A percentile compares a stretch with the other conserved stretches of the same genome.
These are phyloP conservation scores for Pelobates cultripes DNA, from an alignment of 2,797 vertebrate species.

Conservation along the genomic window DNA sequence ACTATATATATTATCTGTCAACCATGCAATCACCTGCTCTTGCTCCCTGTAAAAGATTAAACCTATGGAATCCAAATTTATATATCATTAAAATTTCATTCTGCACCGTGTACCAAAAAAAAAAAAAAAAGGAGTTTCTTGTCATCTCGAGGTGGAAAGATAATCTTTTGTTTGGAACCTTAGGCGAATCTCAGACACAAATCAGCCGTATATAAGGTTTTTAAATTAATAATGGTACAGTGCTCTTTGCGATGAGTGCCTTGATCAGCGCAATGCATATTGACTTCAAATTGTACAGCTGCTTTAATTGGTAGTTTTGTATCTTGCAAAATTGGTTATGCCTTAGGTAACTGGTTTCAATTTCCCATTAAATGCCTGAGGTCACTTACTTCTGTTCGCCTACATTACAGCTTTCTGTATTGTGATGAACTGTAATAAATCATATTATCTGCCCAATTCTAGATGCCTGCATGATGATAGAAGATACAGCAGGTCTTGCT, in stretches of 20 bases:
- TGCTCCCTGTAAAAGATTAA: too few relatives aligned
- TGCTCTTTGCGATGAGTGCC: conserved; percentile 40
- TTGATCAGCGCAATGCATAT: conserved; percentile 46
- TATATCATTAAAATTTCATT: too few relatives aligned
- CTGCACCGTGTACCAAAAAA: neutral
- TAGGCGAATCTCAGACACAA: conserved; percentile 51
- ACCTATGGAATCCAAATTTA: neutral
- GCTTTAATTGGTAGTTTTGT: conserved; percentile 40
- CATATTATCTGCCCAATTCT: neutral
- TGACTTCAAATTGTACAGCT: conserved; percentile 27
- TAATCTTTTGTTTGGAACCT: conserved; percentile 48
- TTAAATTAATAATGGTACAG: conserved; percentile 50
- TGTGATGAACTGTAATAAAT: neutral
- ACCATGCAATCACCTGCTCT: too few relatives aligned
- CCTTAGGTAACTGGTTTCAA: conserved; percentile 19
- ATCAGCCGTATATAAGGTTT: conserved; percentile 52
- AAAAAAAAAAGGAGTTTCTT: conserved; percentile 8
- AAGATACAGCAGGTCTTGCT: conserved; percentile 12
- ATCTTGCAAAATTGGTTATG: conserved; percentile 24
- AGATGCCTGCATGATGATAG: neutral
- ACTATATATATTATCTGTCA: too few relatives aligned
- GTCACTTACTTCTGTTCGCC: conserved; percentile 31
- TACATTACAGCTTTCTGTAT: conserved; percentile 13
- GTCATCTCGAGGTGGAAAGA: neutral
- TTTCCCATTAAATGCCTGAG: neutral